phyloP scores from a whole-genome alignment of 2,113 vertebrate genomes.

The Erinaceus europaeus region DNA sequence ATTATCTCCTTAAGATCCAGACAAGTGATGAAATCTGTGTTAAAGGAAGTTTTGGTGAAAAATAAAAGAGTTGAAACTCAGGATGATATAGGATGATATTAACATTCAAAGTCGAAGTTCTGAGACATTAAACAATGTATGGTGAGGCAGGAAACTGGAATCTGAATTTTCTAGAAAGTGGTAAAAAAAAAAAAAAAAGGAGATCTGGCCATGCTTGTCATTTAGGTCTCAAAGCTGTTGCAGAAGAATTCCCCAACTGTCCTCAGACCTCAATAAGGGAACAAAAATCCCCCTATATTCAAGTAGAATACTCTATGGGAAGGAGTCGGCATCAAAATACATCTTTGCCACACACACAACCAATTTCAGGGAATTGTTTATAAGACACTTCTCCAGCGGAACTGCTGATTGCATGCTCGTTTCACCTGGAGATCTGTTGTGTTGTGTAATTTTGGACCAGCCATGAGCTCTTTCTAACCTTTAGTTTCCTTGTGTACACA shows the following conservation, averaged over 20 bases:
- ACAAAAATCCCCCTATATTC: background rate
- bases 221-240: background rate
- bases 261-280: background rate
- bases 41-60: background rate
- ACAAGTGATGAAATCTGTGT: background rate
- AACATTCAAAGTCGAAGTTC: background rate
- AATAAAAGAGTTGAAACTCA: background rate
- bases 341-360: background rate
- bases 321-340: background rate
- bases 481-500: background rate
- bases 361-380: background rate
- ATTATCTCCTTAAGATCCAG: background rate
- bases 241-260: too few species aligned
- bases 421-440: background rate
- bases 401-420: background rate
- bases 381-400: background rate
- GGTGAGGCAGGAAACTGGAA: background rate
- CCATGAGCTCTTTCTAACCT: background rate
- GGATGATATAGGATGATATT: fast-evolving
- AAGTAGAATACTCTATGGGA: background rate
- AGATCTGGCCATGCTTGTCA: background rate
- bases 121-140: background rate
- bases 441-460: background rate
- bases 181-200: background rate
- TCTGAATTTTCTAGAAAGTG: background rate